phyloP scores from a whole-genome alignment of 2,888 invertebrate species.

The Limnephilus marmoratus region DNA sequence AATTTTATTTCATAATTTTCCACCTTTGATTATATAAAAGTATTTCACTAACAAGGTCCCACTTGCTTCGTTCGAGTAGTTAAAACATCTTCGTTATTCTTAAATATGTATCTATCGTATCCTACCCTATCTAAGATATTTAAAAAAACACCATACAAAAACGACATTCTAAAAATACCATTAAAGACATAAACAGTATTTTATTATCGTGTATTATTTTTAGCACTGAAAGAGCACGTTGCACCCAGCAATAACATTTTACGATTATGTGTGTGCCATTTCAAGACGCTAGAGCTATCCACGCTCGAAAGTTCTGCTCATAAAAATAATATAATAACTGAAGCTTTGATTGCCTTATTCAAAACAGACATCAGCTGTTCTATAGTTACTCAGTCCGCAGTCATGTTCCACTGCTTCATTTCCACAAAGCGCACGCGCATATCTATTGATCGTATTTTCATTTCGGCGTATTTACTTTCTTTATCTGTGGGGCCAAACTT shows the following conservation, averaged over 20 bases:
- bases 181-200: not conserved
- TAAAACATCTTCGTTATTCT: not conserved
- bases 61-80: not conserved
- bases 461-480: constrained; percentile 7
- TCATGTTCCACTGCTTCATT: constrained; percentile 32
- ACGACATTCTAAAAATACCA: not conserved
- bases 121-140: not conserved
- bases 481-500: not conserved
- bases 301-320: not conserved
- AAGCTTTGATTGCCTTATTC: constrained; percentile 27
- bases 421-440: constrained; percentile 46
- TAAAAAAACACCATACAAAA: not conserved
- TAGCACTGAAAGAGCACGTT: not conserved
- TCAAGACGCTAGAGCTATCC: not conserved
- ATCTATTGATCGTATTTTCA: constrained; percentile 45
- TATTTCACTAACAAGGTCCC: too few species aligned
- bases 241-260: not conserved
- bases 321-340: not conserved
- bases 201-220: not conserved
- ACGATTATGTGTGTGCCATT: constrained; percentile 28
- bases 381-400: not conserved
- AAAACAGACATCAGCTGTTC: constrained; percentile 49
- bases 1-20: too few species aligned
- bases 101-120: not conserved
- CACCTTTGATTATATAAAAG: too few species aligned